Base-by-base conservation (phyloP, 2,113 vertebrate genomes). In the Trematocara variabile region DNA sequence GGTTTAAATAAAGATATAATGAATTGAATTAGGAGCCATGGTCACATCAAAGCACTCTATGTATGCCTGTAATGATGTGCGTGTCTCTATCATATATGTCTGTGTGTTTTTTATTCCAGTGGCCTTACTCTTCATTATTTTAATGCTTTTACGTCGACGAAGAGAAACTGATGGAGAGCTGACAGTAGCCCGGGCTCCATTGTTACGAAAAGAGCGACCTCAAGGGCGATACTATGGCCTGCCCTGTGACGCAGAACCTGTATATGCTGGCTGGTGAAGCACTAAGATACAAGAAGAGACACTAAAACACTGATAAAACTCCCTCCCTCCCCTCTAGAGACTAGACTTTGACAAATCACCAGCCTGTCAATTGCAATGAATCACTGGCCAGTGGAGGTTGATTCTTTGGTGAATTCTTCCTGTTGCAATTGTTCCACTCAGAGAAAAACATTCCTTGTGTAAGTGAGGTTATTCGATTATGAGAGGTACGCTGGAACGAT, bases 181-280 rank as follows among this genome's bases (percentile, higher is more conserved):
- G 6, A 83, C 94, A 1, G 82, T 95, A 8, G 93, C 95, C 5
- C 94, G 95, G 55, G 80, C 96, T 1, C 96, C 96, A 0, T 18
- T 98, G 56, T 83, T 98, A n/a, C 79, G 86, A 5, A 90, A 92
- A 84, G 96, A 95, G n/a, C 87, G 91, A 1, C 93, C 92, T 13
- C 91, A 53, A 11, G 92, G 91, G 4, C 70, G 84, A 28, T 95
- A 89, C 1, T 97, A 98, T 0, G 97, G 97, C 18, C 92, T 96
- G 6, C 95, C 86, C 0, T 96, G 96, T 63, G 97, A 97, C 39
- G 95, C 94, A 5, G 97, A 97, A 75, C 97, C 97, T 0, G 95
- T 98, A 13, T 98, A 98, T 8, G 96, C 97, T 0, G 97, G 97
- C 56, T 98, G 97, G 97, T 98, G 96, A 96, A 86, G 7, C 44